Percentiles rank a stretch among this genome's conserved stretches.
Conservation (phyloP, 2,888 invertebrate genomes). For the Anoplius nigerrimus region DNA sequence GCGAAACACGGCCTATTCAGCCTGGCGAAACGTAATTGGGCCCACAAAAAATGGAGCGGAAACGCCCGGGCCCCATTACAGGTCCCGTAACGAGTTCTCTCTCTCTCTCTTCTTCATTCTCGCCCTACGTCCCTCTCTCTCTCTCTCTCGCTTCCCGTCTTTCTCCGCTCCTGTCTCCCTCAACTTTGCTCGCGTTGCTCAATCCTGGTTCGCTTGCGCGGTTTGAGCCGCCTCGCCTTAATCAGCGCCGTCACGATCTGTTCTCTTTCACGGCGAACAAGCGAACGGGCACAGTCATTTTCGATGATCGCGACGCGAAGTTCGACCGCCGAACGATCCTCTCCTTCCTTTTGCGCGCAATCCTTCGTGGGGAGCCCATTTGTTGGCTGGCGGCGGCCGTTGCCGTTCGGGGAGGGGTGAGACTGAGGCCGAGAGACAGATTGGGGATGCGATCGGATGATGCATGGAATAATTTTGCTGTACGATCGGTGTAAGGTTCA, state of each 20-base stretch:
- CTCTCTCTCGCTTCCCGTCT: slow-evolving; percentile 38
- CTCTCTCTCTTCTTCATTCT: slow-evolving; percentile 30
- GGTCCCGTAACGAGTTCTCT: slow-evolving; percentile 60
- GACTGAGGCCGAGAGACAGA: too few relatives aligned
- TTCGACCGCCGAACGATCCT: not conserved
- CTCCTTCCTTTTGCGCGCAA: not conserved
- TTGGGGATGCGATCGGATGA: too few relatives aligned
- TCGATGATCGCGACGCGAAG: slow-evolving; percentile 14
- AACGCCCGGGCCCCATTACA: slow-evolving; percentile 64
- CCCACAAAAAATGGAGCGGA: slow-evolving; percentile 68
- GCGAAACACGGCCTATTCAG: slow-evolving; percentile 59
- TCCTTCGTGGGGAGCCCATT: too few relatives aligned
- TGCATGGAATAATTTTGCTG: too few relatives aligned
- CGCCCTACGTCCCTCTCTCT: slow-evolving; percentile 37
- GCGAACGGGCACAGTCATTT: slow-evolving; percentile 32
- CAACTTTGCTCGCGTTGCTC: slow-evolving; percentile 52
- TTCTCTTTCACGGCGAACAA: slow-evolving; percentile 37
- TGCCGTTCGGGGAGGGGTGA: too few relatives aligned
- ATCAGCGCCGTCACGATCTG: slow-evolving; percentile 53
- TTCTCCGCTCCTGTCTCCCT: slow-evolving; percentile 44
- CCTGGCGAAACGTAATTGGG: slow-evolving; percentile 65
- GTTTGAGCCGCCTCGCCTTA: slow-evolving; percentile 56
- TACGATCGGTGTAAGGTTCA: too few relatives aligned
- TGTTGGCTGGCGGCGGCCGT: too few relatives aligned
- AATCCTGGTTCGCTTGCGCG: slow-evolving; percentile 49